These are phyloP conservation scores for Bellardia pandia DNA, from an alignment of 2,888 invertebrate species.

Conservation along the genomic window DNA sequence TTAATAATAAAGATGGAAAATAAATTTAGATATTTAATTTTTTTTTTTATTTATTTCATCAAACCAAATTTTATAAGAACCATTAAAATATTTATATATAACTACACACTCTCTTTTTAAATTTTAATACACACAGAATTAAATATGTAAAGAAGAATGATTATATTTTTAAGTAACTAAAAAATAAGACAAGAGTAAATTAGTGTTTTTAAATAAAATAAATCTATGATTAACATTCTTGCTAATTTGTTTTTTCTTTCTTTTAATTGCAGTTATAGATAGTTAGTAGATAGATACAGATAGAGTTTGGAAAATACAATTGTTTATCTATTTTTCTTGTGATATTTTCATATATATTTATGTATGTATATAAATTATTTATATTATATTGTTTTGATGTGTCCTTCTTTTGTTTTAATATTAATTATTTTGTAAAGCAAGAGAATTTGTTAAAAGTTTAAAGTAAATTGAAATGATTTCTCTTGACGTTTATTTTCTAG, in stretches of 20 bases:
- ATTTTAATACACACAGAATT: conserved; percentile 38
- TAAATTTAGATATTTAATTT: conserved; percentile 24
- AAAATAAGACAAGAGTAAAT: conserved; percentile 40
- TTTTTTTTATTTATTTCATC: conserved; percentile 57
- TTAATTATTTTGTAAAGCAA: conserved; percentile 42
- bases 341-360: conserved; percentile 53
- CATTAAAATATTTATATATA: conserved; percentile 57
- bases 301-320: conserved; percentile 70
- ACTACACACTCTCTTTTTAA: conserved; percentile 44
- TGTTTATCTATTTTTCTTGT: conserved; percentile 51
- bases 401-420: conserved; percentile 47
- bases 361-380: conserved; percentile 54
- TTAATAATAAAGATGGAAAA: neutral
- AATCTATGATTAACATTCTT: conserved; percentile 37
- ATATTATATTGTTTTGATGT: conserved; percentile 57
- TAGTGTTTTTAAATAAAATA: conserved; percentile 45
- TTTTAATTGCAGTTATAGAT: conserved; percentile 33
- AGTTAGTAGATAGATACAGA: conserved; percentile 34
- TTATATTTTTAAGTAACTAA: conserved; percentile 44
- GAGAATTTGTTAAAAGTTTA: conserved; percentile 60
- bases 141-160: conserved; percentile 47
- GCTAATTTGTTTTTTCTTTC: conserved; percentile 18
- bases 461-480: conserved; percentile 59
- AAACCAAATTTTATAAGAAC: conserved; percentile 63
- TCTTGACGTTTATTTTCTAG: conserved; percentile 50